These are phyloP conservation scores for Perodicticus potto DNA, from an alignment of 2,797 vertebrate genomes.

Conservation along the genomic window DNA sequence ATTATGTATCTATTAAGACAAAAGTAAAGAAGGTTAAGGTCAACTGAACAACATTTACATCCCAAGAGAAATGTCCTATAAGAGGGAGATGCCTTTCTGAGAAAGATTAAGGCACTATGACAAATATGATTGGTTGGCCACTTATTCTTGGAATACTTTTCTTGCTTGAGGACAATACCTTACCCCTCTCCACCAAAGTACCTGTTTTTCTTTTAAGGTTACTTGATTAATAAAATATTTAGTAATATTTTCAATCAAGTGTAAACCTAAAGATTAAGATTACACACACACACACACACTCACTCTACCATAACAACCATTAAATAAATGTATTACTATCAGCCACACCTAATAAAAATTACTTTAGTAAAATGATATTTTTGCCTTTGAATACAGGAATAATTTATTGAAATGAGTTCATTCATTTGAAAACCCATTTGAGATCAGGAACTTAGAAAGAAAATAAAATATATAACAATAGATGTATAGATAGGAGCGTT, in stretches of 20 bases:
- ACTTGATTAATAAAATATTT: neutral
- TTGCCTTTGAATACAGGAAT: neutral
- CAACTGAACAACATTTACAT: neutral
- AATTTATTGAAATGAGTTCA: slow-evolving; percentile 7
- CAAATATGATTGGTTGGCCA: neutral
- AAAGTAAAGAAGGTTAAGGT: neutral
- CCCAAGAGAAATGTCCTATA: neutral
- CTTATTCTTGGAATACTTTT: neutral
- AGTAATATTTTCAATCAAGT: neutral
- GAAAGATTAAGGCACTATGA: neutral
- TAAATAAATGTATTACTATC: neutral
- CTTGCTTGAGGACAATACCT: neutral
- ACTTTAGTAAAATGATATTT: neutral
- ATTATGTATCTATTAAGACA: neutral
- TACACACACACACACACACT: neutral
- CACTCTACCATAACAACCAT: neutral
- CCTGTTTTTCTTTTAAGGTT: neutral
- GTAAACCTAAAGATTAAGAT: neutral
- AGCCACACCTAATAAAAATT: neutral
- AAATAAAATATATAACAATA: slow-evolving; percentile 9
- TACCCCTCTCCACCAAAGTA: neutral
- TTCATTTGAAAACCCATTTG: neutral
- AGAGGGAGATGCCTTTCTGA: neutral
- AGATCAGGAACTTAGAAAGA: neutral
- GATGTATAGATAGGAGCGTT: neutral